A percentile compares a stretch with the other conserved stretches of the same genome.
phyloP scores from a whole-genome alignment of 2,113 vertebrate genomes.

The Colaptes auratus region DNA sequence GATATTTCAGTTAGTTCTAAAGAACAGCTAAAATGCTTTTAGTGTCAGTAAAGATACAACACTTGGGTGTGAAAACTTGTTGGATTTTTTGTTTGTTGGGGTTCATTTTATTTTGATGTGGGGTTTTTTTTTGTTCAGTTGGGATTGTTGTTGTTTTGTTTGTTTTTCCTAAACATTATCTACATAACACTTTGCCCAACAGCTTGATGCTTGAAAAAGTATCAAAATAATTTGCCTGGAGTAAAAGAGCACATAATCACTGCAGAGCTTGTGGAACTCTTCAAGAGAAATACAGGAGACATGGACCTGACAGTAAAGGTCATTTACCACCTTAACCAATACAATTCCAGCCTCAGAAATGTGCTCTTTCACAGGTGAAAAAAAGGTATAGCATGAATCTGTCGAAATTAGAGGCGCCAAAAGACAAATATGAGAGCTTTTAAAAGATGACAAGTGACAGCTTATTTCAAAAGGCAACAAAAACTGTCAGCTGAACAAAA shows the following conservation, averaged over 20 bases:
- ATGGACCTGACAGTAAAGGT: neutral
- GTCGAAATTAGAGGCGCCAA: neutral
- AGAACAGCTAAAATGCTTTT: neutral
- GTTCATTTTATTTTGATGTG: no score
- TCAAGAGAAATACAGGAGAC: neutral
- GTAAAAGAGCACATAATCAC: neutral
- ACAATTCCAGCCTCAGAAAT: neutral
- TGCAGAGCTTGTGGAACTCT: neutral
- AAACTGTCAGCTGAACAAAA: accelerated
- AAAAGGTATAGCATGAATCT: neutral
- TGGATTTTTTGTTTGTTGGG: no score
- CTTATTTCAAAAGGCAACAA: neutral
- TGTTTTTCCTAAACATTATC: neutral
- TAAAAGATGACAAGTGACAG: no score
- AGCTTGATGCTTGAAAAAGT: neutral
- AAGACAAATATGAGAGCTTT: neutral
- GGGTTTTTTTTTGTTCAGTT: no score
- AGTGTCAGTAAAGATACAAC: neutral
- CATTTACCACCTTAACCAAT: neutral
- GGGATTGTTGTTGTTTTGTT: no score
- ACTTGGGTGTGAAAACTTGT: neutral
- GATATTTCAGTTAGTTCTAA: neutral
- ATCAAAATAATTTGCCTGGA: neutral
- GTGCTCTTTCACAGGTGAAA: neutral
- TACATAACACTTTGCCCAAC: neutral